These are phyloP conservation scores for Isaurus tuberculatus DNA, from an alignment of 92 coral and sea anemone genomes.

Conservation along the genomic window DNA sequence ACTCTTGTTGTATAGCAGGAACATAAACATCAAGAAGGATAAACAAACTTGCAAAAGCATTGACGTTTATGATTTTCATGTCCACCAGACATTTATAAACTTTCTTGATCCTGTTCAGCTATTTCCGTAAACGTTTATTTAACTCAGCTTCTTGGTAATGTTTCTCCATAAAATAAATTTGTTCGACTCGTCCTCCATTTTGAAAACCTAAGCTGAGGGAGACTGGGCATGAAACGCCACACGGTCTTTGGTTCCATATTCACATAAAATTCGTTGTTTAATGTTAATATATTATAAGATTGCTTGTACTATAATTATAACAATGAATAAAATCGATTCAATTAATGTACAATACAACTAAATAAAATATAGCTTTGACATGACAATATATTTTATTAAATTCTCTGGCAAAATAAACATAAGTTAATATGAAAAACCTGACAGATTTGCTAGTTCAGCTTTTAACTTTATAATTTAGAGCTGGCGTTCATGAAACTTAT, in stretches of 20 bases:
- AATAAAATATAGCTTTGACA: too few species aligned
- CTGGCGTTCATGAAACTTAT: too few species aligned
- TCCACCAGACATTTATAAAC: background rate
- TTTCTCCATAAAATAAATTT: background rate
- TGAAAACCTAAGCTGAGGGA: background rate
- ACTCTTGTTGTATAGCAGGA: slow-evolving; percentile 50
- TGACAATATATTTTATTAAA: too few species aligned
- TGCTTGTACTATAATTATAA: too few species aligned
- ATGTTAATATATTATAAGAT: too few species aligned
- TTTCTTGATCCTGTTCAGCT: background rate
- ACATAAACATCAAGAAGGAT: background rate
- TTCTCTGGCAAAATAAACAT: too few species aligned
- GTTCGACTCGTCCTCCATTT: slow-evolving; percentile 9
- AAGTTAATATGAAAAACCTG: too few species aligned
- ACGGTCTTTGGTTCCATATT: too few species aligned
- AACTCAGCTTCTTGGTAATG: background rate
- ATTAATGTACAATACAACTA: too few species aligned
- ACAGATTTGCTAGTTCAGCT: too few species aligned
- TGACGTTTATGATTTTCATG: background rate
- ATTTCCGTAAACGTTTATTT: background rate
- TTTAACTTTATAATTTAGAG: too few species aligned
- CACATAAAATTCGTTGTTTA: background rate
- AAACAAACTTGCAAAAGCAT: background rate
- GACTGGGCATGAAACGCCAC: background rate
- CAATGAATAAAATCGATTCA: too few species aligned